Evolutionary conservation across 2,888 invertebrate genomes (phyloP), one percentile per base, ranked within the genome.

Genomic region (Drosophila hamatofila): DNA sequence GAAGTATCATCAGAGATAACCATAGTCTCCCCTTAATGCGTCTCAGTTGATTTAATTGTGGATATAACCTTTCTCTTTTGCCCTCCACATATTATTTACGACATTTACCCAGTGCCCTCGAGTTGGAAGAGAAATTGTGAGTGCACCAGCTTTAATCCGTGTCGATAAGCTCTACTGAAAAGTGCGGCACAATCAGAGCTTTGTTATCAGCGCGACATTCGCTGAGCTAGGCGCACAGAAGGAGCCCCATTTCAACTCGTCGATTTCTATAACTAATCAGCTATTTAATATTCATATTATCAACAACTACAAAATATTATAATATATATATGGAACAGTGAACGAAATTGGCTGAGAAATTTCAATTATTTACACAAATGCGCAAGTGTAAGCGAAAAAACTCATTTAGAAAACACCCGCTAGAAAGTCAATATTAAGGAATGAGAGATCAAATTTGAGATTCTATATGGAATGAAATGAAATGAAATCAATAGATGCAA

Each of bases 251-350:
- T 21, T 27, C 12, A 59, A 41, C 27, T 14, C 33, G 6, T 11
- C 27, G n/a, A 11, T 41, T 48, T 39, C 14, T 23, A 12, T 49
- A 30, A 21, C 46, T 72, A 61, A 73, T 73, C 72, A 72, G 59
- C 35, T 35, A 52, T 3, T 57, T 33, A 16, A 2, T 23, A 23
- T 6, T 37, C 6, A 1, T 16, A 57, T 60, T 41, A 35, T 33
- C 46, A 44, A 46, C 12, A 39, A 35, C n/a, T 25, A 23, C 12
- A n/a, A n/a, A n/a, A n/a, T n/a, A n/a, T n/a, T n/a, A n/a, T 39
- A 23, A 44, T 7, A 11, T 1, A 25, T 21, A 14, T 11, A 14
- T n/a, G 35, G 5, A 44, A 44, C 72, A 63, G 48, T 63, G 57
- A 16, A 25, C 57, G 21, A 64, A 55, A 64, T 35, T 30, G 37